Percentiles rank a stretch among this genome's conserved stretches.
phyloP scores from a whole-genome alignment of 2,797 vertebrate genomes.

The Enteromius argenteus region DNA sequence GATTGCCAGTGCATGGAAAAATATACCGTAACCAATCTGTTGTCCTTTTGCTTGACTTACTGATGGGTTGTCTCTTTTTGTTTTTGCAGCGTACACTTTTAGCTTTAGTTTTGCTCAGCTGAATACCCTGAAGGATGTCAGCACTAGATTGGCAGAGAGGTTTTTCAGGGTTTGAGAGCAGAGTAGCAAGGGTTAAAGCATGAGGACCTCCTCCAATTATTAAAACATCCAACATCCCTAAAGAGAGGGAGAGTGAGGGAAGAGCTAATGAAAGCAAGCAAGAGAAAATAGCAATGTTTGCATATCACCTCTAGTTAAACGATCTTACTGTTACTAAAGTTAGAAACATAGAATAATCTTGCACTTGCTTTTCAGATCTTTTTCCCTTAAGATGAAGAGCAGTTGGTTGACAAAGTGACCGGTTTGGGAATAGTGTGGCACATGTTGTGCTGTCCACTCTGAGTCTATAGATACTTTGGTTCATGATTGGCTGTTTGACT shows the following conservation, averaged over 20 bases:
- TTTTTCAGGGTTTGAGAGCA: slow-evolving; percentile 66
- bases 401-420: not conserved
- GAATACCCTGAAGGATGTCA: slow-evolving; percentile 54
- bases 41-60: slow-evolving; percentile 58
- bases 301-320: not conserved
- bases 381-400: slow-evolving; percentile 1
- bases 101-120: slow-evolving; percentile 49
- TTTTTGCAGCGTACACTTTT: slow-evolving; percentile 55
- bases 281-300: not conserved
- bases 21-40: not conserved
- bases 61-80: slow-evolving; percentile 61
- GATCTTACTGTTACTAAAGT: not conserved
- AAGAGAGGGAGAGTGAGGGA: slow-evolving; percentile 22
- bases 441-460: slow-evolving; percentile 70
- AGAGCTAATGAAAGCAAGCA: slow-evolving; percentile 17
- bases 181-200: slow-evolving; percentile 79
- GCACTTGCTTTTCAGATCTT: not conserved
- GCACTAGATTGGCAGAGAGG: slow-evolving; percentile 5
- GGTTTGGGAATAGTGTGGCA: slow-evolving; percentile 54
- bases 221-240: slow-evolving; percentile 76
- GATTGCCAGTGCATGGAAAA: not conserved
- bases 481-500: slow-evolving; percentile 60
- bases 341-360: not conserved
- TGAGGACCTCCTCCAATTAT: slow-evolving; percentile 82
- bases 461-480: slow-evolving; percentile 66